Base-by-base conservation (phyloP, 2,888 invertebrate species). In the Drosophila cognata region DNA sequence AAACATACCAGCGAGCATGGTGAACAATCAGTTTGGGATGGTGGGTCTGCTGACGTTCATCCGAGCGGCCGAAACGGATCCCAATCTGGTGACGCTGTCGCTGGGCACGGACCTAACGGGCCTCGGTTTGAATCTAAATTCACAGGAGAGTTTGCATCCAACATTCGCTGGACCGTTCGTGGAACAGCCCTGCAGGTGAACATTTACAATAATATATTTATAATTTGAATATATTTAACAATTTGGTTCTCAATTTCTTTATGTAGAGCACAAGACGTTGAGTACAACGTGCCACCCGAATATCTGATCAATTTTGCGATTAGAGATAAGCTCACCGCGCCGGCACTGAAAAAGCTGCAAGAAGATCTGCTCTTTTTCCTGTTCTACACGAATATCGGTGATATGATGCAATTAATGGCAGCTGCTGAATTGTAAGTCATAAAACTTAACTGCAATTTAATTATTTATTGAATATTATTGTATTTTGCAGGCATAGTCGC, bases 91-190 rank as follows among this genome's bases (percentile, higher is more conserved):
- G 83, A 98, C 98, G 71, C 94, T 99, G 92, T 99, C 99, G 73
- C 95, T 99, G 91, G 99, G 99, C 79, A 98, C 98, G 94, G 99
- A 99, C 94, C 95, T 99, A 92, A 99, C 99, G 77, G 98, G 99
- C 79, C 95, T 99, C 91, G 99, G 99, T 85, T 95, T 99, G 93
- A 99, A 99, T 95, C 96, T 99, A 93, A 99, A 99, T 94, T 98
- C 99, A 88, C 97, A 98, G 77, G 99, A 99, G 94, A 98, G 98
- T 94, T 95, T 99, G 90, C 99, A 99, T 95, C 98, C 98, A 93
- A 99, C 98, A 91, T 99, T 99, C 94, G 99, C 98, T 91, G 99
- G 99, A 76, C 99, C 99, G 21, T 99, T 99, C 98, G 97, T 98
- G 92, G 99, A 99, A 93, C 96, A 97, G 93, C 98, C 99, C 63